These are phyloP conservation scores for Pollimyrus isidori DNA, from an alignment of 2,113 vertebrate species.

Conservation along the genomic window DNA sequence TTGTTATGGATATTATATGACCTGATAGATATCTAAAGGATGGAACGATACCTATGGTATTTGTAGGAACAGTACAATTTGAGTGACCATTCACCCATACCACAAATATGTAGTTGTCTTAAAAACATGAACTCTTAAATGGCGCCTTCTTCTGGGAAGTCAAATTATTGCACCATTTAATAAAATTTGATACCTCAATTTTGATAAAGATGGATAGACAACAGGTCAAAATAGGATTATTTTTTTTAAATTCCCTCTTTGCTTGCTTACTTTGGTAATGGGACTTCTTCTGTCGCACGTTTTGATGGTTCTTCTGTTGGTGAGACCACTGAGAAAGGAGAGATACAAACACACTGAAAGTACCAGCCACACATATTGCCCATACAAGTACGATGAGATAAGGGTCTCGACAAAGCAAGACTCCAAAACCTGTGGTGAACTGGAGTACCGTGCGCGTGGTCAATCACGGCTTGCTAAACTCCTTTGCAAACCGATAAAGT, in stretches of 20 bases:
- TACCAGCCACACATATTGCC: background rate
- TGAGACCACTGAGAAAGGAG: background rate
- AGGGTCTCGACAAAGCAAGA: background rate
- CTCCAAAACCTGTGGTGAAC: background rate
- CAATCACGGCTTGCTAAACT: background rate
- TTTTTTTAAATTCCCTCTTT: background rate
- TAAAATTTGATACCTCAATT: background rate
- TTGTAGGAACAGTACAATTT: background rate
- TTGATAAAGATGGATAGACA: background rate
- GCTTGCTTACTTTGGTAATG: conserved; percentile 2
- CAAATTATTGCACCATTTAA: background rate
- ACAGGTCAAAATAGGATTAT: background rate
- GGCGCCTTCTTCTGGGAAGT: background rate
- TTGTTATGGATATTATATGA: background rate
- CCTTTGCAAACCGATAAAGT: background rate
- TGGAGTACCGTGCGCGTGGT: background rate
- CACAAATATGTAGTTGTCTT: background rate
- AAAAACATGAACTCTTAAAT: background rate
- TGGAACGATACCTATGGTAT: background rate
- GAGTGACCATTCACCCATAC: background rate
- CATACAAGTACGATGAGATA: background rate
- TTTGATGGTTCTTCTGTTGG: conserved; percentile 2
- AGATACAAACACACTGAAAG: background rate
- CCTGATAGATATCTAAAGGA: background rate
- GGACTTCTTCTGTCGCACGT: background rate